A percentile compares a stretch with the other conserved stretches of the same genome.
phyloP scores from a whole-genome alignment of 2,797 vertebrate genomes.

The Mus caroli region DNA sequence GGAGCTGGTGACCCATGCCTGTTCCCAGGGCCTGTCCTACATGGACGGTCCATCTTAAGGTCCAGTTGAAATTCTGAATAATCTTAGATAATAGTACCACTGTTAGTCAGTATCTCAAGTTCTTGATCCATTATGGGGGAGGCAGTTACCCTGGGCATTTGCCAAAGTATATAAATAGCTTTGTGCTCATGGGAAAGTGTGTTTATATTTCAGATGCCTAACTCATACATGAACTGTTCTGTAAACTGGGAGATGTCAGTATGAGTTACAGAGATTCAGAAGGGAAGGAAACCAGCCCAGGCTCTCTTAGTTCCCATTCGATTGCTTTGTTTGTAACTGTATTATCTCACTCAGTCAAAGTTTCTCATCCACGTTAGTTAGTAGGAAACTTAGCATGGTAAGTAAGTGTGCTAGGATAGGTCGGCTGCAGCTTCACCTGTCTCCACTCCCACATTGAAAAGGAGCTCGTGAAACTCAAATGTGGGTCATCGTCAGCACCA shows the following conservation, averaged over 20 bases:
- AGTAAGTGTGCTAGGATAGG: not conserved
- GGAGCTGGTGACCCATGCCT: not conserved
- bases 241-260: slow-evolving; percentile 46
- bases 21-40: not conserved
- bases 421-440: not conserved
- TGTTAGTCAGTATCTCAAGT: slow-evolving; percentile 25
- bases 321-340: slow-evolving; percentile 5
- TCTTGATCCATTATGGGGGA: slow-evolving; percentile 36
- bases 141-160: slow-evolving; percentile 37
- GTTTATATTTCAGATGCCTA: slow-evolving; percentile 57
- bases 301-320: not conserved
- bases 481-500: not conserved
- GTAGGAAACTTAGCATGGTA: slow-evolving; percentile 1
- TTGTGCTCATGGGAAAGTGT: slow-evolving; percentile 63
- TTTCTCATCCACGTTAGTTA: not conserved
- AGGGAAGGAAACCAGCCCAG: slow-evolving; percentile 1
- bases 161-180: slow-evolving; percentile 64
- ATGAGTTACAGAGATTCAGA: slow-evolving; percentile 36
- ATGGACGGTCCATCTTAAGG: not conserved
- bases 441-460: not conserved
- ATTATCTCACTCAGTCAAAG: not conserved
- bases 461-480: not conserved
- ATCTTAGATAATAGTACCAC: not conserved
- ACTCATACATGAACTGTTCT: slow-evolving; percentile 66
- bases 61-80: not conserved